Percentiles rank a stretch among this genome's conserved stretches.
phyloP scores from a whole-genome alignment of 2,888 invertebrate genomes.

The Alviniconcha strummeri region DNA sequence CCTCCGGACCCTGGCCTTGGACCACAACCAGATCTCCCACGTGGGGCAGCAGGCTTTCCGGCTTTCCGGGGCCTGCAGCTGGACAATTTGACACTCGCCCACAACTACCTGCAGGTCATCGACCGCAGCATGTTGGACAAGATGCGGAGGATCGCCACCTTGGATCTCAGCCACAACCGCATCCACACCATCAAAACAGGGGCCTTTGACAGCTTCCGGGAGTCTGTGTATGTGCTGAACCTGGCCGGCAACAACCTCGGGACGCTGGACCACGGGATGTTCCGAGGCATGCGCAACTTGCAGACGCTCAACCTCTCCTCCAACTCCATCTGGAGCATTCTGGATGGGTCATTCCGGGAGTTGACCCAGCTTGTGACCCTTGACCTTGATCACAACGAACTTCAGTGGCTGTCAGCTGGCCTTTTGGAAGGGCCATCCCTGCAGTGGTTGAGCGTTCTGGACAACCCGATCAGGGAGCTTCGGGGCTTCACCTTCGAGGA shows the following conservation, averaged over 20 bases:
- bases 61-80: conserved; percentile 52
- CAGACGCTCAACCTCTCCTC: conserved; percentile 36
- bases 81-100: conserved; percentile 46
- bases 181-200: conserved; percentile 48
- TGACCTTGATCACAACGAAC: conserved; percentile 37
- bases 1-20: conserved; percentile 48
- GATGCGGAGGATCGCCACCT: conserved; percentile 44
- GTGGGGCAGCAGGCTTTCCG: conserved; percentile 49
- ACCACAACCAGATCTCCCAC: conserved; percentile 48
- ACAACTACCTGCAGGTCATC: conserved; percentile 51
- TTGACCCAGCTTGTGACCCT: conserved; percentile 12
- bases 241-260: conserved; percentile 41
- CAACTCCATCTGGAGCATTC: conserved; percentile 37
- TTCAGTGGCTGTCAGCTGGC: conserved; percentile 29
- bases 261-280: conserved; percentile 51
- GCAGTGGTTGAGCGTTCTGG: conserved; percentile 33
- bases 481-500: conserved; percentile 40
- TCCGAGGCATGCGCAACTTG: conserved; percentile 54
- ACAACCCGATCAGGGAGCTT: conserved; percentile 41
- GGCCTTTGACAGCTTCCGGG: conserved; percentile 57
- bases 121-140: conserved; percentile 49
- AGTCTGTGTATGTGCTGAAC: conserved; percentile 51
- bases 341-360: conserved; percentile 38
- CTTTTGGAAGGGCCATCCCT: conserved; percentile 36
- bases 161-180: conserved; percentile 53